A percentile compares a stretch with the other conserved stretches of the same genome.
Conservation (phyloP, 2,888 invertebrate species). For the Xanthorhoe spadicearia region DNA sequence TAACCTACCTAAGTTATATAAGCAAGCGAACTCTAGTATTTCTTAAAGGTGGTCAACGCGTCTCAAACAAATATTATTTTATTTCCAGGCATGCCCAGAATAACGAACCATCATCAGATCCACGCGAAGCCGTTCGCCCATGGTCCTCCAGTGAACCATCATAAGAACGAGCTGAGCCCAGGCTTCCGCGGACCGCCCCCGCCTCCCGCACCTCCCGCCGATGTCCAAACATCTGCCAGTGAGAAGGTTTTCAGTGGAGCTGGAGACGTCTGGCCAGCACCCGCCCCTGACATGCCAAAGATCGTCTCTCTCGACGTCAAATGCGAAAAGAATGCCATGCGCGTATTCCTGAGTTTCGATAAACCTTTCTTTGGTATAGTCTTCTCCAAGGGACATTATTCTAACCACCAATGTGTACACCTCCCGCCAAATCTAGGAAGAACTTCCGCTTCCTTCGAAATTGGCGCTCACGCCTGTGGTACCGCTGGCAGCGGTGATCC, state of each 20-base stretch:
- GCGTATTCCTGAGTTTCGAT: slow-evolving; percentile 96
- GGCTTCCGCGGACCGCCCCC: slow-evolving; percentile 91
- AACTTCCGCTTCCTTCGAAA: slow-evolving; percentile 94
- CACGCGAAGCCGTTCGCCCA: slow-evolving; percentile 79
- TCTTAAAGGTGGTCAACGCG: background rate
- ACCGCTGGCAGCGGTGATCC: slow-evolving; percentile 96
- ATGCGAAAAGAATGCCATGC: slow-evolving; percentile 97
- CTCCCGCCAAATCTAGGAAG: slow-evolving; percentile 94
- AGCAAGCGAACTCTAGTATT: too few species aligned
- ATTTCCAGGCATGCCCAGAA: slow-evolving; percentile 76
- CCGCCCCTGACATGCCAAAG: slow-evolving; percentile 95
- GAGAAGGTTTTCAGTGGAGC: slow-evolving; percentile 85
- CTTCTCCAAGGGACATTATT: slow-evolving; percentile 97
- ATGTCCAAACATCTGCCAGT: slow-evolving; percentile 83
- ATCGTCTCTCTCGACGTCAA: slow-evolving; percentile 96
- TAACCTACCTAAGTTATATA: too few species aligned
- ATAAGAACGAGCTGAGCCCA: slow-evolving; percentile 78
- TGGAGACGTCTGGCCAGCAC: slow-evolving; percentile 94
- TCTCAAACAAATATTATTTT: slow-evolving; percentile 11
- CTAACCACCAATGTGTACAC: slow-evolving; percentile 96
- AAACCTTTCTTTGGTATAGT: slow-evolving; percentile 98
- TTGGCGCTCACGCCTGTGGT: slow-evolving; percentile 95
- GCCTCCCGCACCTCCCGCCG: slow-evolving; percentile 75
- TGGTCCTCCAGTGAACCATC: slow-evolving; percentile 78
- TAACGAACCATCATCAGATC: slow-evolving; percentile 81